Base-by-base conservation (phyloP, 1,140 invertebrate genomes). In the Drosophila kurseongensis region DNA sequence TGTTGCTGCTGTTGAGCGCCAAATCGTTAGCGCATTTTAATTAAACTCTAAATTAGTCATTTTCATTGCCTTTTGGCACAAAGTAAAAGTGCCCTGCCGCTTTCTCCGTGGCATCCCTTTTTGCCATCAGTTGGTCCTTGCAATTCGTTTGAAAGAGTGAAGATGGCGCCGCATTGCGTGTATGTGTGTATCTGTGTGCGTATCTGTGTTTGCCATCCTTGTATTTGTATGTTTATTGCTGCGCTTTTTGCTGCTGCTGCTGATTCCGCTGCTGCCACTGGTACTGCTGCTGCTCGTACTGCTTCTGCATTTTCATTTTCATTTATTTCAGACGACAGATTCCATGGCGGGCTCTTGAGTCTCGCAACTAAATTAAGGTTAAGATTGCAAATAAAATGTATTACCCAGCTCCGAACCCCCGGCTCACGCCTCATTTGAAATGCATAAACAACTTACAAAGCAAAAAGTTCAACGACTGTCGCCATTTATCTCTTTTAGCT, bases 321-420 rank as follows among this genome's bases (percentile, higher is more conserved):
- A 88, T 88, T 86, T 76, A 86, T 83, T 88, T 88, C 75, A 79
- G 79, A 79, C 72, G 83, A 88, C 83, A 82, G 84, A 83, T 82
- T 74, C 71, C 60, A 59, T 44, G 72, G 75, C 60, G 58, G 54
- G 58, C 61, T 57, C 62, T 88, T 48, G 71, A 89, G 79, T 80
- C 66, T 83, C 59, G 76, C 83, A 86, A 86, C 83, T 86, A 86
- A 86, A 86, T 86, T 86, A 86, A 86, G 83, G 84, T 86, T 88
- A 86, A 86, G 83, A 86, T 86, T 86, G 83, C 83, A 88, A 89
- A 86, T 86, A 86, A 86, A 86, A 86, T 86, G 84, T 83, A 86
- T 80, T 86, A 83, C 80, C 79, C 83, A 27, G 35, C 52, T 50
- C 29, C 35, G 45, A 38, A 16, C 14, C 29, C 42, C n/a, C 23